Evolutionary conservation across 1,140 invertebrate species (phyloP), one percentile per base, ranked within the genome.

Genomic region (Melanaphis sacchari): DNA sequence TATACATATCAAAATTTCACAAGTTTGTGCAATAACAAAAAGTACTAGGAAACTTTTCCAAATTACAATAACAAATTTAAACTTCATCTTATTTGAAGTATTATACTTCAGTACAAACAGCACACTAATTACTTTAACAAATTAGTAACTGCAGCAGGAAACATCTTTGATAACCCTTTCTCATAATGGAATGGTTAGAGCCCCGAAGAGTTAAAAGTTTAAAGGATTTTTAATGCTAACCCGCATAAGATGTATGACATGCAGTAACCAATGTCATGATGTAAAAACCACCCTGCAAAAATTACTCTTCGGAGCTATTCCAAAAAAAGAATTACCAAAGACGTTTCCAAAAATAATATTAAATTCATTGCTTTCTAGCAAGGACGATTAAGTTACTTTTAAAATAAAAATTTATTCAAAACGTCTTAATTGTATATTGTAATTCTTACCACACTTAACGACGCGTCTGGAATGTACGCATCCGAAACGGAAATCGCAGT

Each of bases 371-470:
- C 3, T 31, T 11, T 31, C 54, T 31, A n/a, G 31, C 5, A 3
- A 18, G 31, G 15, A 21, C 31, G 59, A n/a, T 6, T 76, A 66
- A n/a, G 15, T 76, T n/a, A 76, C 15, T 66, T 24, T 54, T 54
- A 43, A 43, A 49, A 66, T n/a, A n/a, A 66, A 66, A n/a, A 66
- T n/a, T 3, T 21, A 87, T 87, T 3, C 22, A n/a, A 82, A 82
- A 41, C 21, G n/a, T 49, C 2, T 49, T 3, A 31, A n/a, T 46
- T n/a, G 84, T 36, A 49, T 46, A 38, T 90, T 90, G 41, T 90
- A 26, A 24, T 54, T 31, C 43, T 91, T 82, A 92, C 90, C 66
- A 92, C 90, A 26, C 41, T 46, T 26, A 92, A 82, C n/a, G 76
- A 82, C 0, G 41, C 66, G 43, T 92, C 90, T 38, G 90, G 90